These are phyloP conservation scores for Loris lydekkerianus DNA, from an alignment of 2,797 vertebrate species.

Conservation along the genomic window DNA sequence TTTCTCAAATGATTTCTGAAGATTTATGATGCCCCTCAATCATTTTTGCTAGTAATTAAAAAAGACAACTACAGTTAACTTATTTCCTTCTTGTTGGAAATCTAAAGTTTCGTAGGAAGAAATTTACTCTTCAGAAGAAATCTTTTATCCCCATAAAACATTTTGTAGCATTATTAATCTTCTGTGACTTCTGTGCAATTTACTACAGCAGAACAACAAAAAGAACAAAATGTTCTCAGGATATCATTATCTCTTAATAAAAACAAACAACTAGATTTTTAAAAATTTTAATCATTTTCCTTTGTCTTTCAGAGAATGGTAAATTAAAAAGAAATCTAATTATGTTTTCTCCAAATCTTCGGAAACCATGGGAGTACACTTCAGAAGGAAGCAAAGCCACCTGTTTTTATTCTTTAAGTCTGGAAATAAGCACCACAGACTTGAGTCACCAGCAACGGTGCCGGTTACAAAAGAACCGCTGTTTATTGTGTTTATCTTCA, in stretches of 20 bases:
- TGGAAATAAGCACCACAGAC: background rate
- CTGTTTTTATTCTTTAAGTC: background rate
- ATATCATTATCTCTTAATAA: slow-evolving; percentile 74
- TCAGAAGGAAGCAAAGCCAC: slow-evolving; percentile 25
- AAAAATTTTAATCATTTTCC: slow-evolving; percentile 61
- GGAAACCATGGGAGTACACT: background rate
- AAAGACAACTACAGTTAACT: background rate
- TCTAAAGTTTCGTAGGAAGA: background rate
- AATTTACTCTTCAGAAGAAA: background rate
- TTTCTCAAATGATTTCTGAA: background rate
- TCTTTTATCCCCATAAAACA: background rate
- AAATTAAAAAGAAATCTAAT: slow-evolving; percentile 45
- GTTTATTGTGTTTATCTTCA: background rate
- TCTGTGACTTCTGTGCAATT: background rate
- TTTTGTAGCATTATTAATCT: background rate
- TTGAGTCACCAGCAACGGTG: too few species aligned
- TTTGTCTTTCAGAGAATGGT: slow-evolving; percentile 63
- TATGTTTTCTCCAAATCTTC: slow-evolving; percentile 26
- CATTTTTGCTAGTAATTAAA: background rate
- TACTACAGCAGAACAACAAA: slow-evolving; percentile 21
- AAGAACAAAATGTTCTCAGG: slow-evolving; percentile 56
- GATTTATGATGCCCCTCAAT: background rate
- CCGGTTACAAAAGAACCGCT: background rate
- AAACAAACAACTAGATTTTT: slow-evolving; percentile 66
- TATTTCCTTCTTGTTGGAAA: background rate